Conservation (phyloP, 2,113 vertebrate species). For the Solea solea region DNA sequence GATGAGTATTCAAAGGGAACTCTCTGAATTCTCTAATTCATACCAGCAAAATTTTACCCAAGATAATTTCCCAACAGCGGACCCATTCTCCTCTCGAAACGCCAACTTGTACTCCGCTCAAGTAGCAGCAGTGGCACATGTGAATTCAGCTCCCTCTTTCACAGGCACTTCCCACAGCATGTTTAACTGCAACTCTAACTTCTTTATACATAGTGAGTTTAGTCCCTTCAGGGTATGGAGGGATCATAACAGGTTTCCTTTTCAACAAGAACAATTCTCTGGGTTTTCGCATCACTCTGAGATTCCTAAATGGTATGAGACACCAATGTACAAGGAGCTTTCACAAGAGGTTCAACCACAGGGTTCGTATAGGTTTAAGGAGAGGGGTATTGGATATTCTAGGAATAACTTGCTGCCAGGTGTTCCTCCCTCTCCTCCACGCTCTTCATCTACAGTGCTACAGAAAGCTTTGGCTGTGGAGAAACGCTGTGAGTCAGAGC, state of each 20-base stretch:
- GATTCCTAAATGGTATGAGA: slow-evolving; percentile 76
- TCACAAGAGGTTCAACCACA: slow-evolving; percentile 59
- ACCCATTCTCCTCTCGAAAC: slow-evolving; percentile 53
- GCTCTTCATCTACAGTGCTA: slow-evolving; percentile 54
- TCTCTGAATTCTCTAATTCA: slow-evolving; percentile 81
- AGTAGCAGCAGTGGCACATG: slow-evolving; percentile 59
- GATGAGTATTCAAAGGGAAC: slow-evolving; percentile 83
- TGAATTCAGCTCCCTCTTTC: slow-evolving; percentile 75
- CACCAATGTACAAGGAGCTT: slow-evolving; percentile 76
- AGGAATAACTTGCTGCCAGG: slow-evolving; percentile 53
- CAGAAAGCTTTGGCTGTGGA: slow-evolving; percentile 73
- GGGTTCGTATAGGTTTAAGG: slow-evolving; percentile 48
- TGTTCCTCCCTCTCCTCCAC: slow-evolving; percentile 32
- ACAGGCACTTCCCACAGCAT: slow-evolving; percentile 76
- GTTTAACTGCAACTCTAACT: slow-evolving; percentile 79
- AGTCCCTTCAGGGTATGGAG: slow-evolving; percentile 96
- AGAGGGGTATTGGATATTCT: slow-evolving; percentile 52
- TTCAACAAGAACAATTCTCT: slow-evolving; percentile 70
- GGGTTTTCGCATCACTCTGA: slow-evolving; percentile 71
- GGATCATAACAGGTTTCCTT: slow-evolving; percentile 84
- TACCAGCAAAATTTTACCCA: slow-evolving; percentile 73
- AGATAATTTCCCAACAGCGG: slow-evolving; percentile 57
- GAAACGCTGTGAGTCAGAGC: slow-evolving; percentile 79
- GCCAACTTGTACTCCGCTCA: slow-evolving; percentile 67
- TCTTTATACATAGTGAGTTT: slow-evolving; percentile 95